phyloP scores from a whole-genome alignment of 2,113 vertebrate genomes.

The Tupaia tana region DNA sequence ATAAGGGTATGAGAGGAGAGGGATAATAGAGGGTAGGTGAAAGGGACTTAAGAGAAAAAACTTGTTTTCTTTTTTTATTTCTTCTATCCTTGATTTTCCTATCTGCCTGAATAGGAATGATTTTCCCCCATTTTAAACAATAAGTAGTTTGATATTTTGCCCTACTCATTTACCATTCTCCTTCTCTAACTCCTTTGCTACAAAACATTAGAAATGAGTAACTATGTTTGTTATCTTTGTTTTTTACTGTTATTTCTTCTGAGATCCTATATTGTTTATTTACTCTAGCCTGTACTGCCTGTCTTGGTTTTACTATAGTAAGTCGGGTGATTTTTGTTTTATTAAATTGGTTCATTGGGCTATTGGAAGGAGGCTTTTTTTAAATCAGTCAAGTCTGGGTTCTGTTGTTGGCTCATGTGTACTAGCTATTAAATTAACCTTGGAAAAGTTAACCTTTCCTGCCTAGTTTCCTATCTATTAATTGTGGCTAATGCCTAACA shows the following conservation, averaged over 20 bases:
- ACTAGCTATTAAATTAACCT: neutral
- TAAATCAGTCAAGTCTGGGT: conserved; percentile 7
- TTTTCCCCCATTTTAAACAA: neutral
- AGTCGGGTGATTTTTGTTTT: neutral
- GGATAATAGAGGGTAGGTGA: too few species aligned
- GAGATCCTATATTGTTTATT: neutral
- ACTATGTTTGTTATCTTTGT: neutral
- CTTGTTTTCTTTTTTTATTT: neutral
- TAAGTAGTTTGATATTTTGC: neutral
- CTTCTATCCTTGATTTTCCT: neutral
- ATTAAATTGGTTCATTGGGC: neutral
- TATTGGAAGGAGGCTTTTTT: conserved; percentile 4
- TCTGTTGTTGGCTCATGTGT: neutral
- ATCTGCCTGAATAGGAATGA: neutral
- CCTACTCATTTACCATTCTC: neutral
- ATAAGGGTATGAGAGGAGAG: too few species aligned
- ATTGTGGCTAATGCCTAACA: neutral
- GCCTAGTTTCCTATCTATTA: neutral
- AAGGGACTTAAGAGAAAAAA: too few species aligned
- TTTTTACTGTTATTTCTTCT: conserved; percentile 35
- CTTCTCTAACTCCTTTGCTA: neutral
- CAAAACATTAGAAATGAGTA: neutral
- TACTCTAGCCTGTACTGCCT: neutral
- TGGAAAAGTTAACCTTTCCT: conserved; percentile 9
- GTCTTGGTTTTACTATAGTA: neutral